Conservation (phyloP, 2,113 vertebrate species). For the Lynx canadensis region DNA sequence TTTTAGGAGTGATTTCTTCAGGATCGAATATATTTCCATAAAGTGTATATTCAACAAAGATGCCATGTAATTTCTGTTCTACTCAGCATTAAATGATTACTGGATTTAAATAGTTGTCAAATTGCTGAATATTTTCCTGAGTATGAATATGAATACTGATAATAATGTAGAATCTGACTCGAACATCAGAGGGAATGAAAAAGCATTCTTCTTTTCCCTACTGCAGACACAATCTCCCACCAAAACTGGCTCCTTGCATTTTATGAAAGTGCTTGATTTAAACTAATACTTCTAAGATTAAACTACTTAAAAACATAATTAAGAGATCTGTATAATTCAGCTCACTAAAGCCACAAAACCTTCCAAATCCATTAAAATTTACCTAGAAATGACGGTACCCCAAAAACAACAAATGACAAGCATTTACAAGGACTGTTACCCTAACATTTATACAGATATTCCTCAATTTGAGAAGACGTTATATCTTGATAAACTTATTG, state of each 20-base stretch:
- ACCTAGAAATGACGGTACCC: not conserved
- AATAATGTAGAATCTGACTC: not conserved
- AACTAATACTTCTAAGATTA: not conserved
- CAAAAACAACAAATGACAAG: not conserved
- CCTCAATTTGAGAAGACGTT: not conserved
- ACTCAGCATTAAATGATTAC: not conserved
- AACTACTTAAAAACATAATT: not conserved
- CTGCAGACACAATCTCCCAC: not conserved
- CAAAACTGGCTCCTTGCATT: not conserved
- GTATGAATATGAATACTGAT: conserved; percentile 8
- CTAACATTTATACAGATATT: not conserved
- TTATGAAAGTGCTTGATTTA: not conserved
- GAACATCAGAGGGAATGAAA: not conserved
- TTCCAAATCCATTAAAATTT: not conserved
- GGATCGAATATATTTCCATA: conserved; percentile 3
- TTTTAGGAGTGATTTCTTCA: conserved; percentile 40
- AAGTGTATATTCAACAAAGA: not conserved
- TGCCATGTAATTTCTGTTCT: not conserved
- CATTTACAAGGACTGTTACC: not conserved
- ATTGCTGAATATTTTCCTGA: conserved; percentile 1
- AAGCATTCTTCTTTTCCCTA: not conserved
- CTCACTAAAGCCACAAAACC: not conserved
- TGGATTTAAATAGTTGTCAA: conserved; percentile 46
- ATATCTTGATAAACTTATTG: not conserved
- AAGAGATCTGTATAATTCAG: not conserved